A percentile compares a stretch with the other conserved stretches of the same genome.
Conservation (phyloP, 2,113 vertebrate species). For the Scophthalmus maximus region DNA sequence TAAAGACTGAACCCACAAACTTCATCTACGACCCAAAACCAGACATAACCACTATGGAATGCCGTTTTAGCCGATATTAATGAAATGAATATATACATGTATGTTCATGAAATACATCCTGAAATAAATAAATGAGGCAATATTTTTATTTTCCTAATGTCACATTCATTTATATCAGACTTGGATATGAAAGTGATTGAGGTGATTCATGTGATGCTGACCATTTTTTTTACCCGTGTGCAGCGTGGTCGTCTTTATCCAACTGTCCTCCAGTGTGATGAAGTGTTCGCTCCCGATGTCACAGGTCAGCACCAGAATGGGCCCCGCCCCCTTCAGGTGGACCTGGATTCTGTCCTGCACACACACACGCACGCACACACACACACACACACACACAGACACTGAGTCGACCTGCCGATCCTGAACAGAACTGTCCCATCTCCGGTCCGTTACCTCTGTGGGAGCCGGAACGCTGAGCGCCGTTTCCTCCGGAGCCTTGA, state of each 20-base stretch:
- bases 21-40: too few relatives aligned
- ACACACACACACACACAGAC: not conserved
- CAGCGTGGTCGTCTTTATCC: constrained; percentile 54
- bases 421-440: not conserved
- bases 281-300: constrained; percentile 75
- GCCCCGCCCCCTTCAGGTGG: constrained; percentile 88
- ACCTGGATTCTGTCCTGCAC: constrained; percentile 88
- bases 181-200: too few relatives aligned
- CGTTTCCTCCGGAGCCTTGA: constrained; percentile 93
- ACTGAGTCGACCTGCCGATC: not conserved
- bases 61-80: too few relatives aligned
- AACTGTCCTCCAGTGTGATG: constrained; percentile 70
- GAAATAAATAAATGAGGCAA: too few relatives aligned
- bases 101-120: too few relatives aligned
- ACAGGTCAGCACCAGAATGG: constrained; percentile 86
- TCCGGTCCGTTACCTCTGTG: constrained; percentile 80
- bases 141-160: too few relatives aligned
- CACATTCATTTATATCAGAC: too few relatives aligned
- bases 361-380: not conserved
- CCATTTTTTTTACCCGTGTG: constrained; percentile 38
- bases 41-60: too few relatives aligned
- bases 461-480: constrained; percentile 90
- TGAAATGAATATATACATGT: too few relatives aligned
- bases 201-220: not conserved
- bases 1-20: too few relatives aligned